Base-by-base conservation (phyloP, 2,113 vertebrate species). In the Raphicerus campestris region DNA sequence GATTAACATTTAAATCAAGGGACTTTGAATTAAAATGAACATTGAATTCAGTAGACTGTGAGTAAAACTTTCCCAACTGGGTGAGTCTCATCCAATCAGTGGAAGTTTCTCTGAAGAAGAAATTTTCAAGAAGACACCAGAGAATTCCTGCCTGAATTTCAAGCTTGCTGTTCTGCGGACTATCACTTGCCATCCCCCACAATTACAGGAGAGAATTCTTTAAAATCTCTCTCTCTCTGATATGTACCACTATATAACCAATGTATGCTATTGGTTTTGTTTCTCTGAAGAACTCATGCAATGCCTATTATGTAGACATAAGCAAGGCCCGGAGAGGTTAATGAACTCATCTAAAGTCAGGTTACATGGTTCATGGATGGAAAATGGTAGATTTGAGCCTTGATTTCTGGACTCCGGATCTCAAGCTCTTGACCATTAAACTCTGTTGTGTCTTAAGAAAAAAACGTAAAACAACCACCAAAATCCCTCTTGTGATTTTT, bases 301-400 rank as follows among this genome's bases (percentile, higher is more conserved):
- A 0, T 73, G 20, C 49, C 8, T 5, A 30, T 63, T 95, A 95
- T 95, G 95, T 10, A 96, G 91, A 19, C 26, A 15, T 30, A 90
- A 66, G 28, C 87, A 96, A 94, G 45, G 39, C 90, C 0, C 0
- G 1, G 60, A 77, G 77, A 84, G 95, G 87, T 97, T 97, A 56
- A 28, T 63, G 89, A 95, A 95, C 58, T 97, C 56, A 94, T 92
- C 94, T 81, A 35, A 97, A 94, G 47, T 73, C 58, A 98, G 86
- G 26, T 80, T 45, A 49, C 35, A 35, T 81, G 92, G 77, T 88
- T 92, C 78, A 85, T 86, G 87, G 92, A 56, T 92, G 94, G 56
- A 93, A 96, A 81, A 89, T 55, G 24, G 15, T 78, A 96, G 80
- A 94, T 88, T 61, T 60, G 91, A 95, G 28, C 84, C 60, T 66